These are phyloP conservation scores for Sebastiscus tertius DNA, from an alignment of 2,797 vertebrate species.

Conservation along the genomic window DNA sequence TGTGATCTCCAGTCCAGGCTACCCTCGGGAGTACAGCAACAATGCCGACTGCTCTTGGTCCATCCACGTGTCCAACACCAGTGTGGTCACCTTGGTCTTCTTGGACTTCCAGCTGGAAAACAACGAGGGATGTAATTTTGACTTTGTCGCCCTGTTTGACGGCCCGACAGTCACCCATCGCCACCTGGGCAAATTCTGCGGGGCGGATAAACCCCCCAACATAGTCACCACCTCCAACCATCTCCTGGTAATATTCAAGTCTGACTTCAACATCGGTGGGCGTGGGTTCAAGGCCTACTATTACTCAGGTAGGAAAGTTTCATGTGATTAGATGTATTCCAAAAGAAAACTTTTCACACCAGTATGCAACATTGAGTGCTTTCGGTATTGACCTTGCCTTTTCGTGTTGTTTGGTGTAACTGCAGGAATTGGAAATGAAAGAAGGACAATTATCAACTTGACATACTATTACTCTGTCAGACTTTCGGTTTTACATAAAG, in stretches of 20 bases:
- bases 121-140: constrained; percentile 91
- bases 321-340: not conserved
- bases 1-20: constrained; percentile 92
- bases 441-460: not conserved
- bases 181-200: constrained; percentile 89
- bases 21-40: constrained; percentile 94
- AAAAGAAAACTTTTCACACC: not conserved
- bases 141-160: constrained; percentile 93
- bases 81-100: constrained; percentile 89
- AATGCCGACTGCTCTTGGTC: constrained; percentile 93
- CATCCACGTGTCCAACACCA: constrained; percentile 83
- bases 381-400: not conserved
- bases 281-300: constrained; percentile 95
- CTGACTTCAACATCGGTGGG: constrained; percentile 96
- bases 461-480: not conserved
- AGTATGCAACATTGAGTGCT: not conserved
- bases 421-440: not conserved
- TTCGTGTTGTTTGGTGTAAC: not conserved
- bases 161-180: constrained; percentile 83
- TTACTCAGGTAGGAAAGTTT: constrained; percentile 87
- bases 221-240: constrained; percentile 86
- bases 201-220: constrained; percentile 83
- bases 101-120: constrained; percentile 96
- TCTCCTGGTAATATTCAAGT: constrained; percentile 93
- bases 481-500: not conserved